phyloP scores from a whole-genome alignment of 2,113 vertebrate genomes.

The Apeltes quadracus region DNA sequence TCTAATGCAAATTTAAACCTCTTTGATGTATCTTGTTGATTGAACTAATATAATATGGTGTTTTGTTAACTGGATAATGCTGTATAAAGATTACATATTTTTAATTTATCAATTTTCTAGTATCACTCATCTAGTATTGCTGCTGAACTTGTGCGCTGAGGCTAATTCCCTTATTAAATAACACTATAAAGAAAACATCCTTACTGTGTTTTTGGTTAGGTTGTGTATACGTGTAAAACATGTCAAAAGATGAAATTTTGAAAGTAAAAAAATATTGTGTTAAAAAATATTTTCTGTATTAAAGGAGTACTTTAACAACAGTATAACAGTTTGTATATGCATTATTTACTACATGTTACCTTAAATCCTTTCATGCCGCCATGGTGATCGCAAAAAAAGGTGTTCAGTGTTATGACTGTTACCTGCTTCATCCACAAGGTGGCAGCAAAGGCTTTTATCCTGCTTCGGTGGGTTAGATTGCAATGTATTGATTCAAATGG shows the following conservation, averaged over 20 bases:
- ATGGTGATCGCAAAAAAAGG: neutral
- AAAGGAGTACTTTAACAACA: neutral
- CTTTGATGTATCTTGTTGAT: neutral
- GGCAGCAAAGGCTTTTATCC: conserved; percentile 42
- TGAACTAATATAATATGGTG: neutral
- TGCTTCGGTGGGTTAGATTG: neutral
- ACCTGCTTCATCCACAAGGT: conserved; percentile 27
- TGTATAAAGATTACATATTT: neutral
- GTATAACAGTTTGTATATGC: neutral
- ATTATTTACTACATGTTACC: neutral
- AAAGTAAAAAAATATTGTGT: no score
- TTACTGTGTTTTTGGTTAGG: neutral
- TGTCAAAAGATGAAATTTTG: no score
- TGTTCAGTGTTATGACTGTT: neutral
- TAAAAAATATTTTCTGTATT: no score
- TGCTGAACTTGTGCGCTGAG: neutral
- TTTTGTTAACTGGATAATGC: conserved; percentile 6
- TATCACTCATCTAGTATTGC: neutral
- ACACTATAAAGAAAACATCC: no score
- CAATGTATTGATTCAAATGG: neutral
- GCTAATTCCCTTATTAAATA: no score
- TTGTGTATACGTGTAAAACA: neutral
- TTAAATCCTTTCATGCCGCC: neutral
- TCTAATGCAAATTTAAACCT: neutral
- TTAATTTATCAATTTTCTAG: neutral